Conservation (phyloP, 23 tunicate species). For the Halocynthia aurantium region DNA sequence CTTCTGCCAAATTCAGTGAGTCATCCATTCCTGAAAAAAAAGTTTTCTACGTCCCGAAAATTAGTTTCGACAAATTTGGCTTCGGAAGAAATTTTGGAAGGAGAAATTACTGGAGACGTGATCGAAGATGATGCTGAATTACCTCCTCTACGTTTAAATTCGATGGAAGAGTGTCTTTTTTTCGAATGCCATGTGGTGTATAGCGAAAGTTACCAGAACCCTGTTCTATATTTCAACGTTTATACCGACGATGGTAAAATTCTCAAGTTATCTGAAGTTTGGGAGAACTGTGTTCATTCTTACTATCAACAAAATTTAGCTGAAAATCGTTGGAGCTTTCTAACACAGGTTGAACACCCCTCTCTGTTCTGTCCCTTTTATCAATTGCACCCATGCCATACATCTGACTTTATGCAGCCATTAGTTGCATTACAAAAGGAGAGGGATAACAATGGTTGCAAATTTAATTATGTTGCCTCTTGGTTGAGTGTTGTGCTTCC, state of each 20-base stretch:
- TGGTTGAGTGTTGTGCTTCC: slow-evolving; percentile 72
- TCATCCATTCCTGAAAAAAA: no score
- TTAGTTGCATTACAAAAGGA: slow-evolving; percentile 2
- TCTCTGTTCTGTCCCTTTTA: slow-evolving; percentile 34
- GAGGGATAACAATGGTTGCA: neutral
- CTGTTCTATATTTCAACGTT: slow-evolving; percentile 69
- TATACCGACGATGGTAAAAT: slow-evolving; percentile 33
- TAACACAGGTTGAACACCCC: slow-evolving; percentile 80
- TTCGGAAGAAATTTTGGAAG: no score
- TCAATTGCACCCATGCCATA: slow-evolving; percentile 81
- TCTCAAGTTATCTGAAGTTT: slow-evolving; percentile 43
- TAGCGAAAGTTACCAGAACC: slow-evolving; percentile 59
- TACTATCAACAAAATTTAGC: neutral
- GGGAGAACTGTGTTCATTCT: slow-evolving; percentile 28
- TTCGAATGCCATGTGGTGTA: slow-evolving; percentile 74
- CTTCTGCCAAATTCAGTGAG: no score
- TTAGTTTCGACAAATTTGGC: no score
- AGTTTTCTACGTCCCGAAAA: no score
- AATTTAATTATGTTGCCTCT: slow-evolving; percentile 31
- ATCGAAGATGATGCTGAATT: no score
- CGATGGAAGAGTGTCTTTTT: neutral
- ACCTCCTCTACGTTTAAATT: no score
- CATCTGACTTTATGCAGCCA: slow-evolving; percentile 59
- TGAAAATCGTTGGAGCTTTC: slow-evolving; percentile 48
- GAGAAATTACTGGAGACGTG: no score